A percentile compares a stretch with the other conserved stretches of the same genome.
phyloP scores from a whole-genome alignment of 2,113 vertebrate species.

The Mesoclemmys tuberculata region DNA sequence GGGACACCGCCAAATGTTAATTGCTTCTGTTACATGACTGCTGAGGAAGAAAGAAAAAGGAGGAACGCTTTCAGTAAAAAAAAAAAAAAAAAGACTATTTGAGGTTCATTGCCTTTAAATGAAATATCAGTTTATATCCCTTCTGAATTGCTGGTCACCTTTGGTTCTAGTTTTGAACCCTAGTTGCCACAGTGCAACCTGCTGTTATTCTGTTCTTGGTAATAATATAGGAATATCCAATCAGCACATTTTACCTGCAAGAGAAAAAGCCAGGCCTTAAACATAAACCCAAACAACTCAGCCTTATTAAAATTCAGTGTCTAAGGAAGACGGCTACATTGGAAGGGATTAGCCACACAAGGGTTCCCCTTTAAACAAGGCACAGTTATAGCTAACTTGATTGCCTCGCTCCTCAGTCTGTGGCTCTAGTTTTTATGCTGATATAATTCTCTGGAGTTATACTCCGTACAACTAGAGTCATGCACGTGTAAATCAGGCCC shows the following conservation, averaged over 20 bases:
- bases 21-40: not conserved
- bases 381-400: not conserved
- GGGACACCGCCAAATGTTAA: not conserved
- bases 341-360: not conserved
- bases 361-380: not conserved
- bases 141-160: not conserved
- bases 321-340: not conserved
- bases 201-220: not conserved
- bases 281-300: not conserved
- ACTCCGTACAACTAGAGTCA: not conserved
- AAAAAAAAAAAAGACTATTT: not conserved
- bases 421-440: no score
- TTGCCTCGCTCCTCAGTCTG: not conserved
- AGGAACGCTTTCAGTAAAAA: not conserved
- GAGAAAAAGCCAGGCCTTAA: not conserved
- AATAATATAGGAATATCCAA: not conserved
- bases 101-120: not conserved
- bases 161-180: not conserved
- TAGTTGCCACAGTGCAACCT: not conserved
- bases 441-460: not conserved
- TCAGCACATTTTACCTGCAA: not conserved
- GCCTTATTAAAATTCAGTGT: not conserved
- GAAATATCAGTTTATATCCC: not conserved
- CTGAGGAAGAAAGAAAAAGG: slow-evolving; percentile 9
- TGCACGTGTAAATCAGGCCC: not conserved